phyloP scores from a whole-genome alignment of 1,140 invertebrate species.

The Chymomyza costata region DNA sequence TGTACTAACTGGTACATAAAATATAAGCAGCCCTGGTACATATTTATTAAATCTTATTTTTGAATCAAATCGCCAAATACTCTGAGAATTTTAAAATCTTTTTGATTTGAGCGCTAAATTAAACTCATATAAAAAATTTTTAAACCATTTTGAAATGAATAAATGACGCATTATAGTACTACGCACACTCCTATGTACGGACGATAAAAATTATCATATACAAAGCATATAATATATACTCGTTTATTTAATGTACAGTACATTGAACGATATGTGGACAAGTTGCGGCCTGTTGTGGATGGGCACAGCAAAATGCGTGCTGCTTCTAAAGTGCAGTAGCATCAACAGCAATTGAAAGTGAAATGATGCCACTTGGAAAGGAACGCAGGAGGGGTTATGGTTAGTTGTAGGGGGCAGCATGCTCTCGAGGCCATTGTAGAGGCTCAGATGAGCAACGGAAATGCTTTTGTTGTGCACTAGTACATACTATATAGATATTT shows the following conservation, averaged over 20 bases:
- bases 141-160: constrained; percentile 9
- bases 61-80: background rate
- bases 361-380: constrained; percentile 23
- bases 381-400: constrained; percentile 9
- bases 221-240: constrained; percentile 9
- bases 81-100: background rate
- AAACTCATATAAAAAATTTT: background rate
- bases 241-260: too few relatives aligned
- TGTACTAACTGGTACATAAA: too few relatives aligned
- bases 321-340: too few relatives aligned
- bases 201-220: too few relatives aligned
- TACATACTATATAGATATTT: constrained; percentile 23
- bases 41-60: too few relatives aligned
- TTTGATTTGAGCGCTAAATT: too few relatives aligned
- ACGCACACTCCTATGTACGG: too few relatives aligned
- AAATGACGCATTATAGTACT: constrained; percentile 26
- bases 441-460: constrained; percentile 43
- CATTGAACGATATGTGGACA: background rate
- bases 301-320: too few relatives aligned
- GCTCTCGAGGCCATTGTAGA: constrained; percentile 6
- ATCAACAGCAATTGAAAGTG: too few relatives aligned
- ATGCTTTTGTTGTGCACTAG: constrained; percentile 52
- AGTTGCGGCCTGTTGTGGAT: too few relatives aligned
- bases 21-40: too few relatives aligned
- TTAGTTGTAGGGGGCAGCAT: constrained; percentile 1